phyloP scores from a whole-genome alignment of 2,888 invertebrate genomes.

The Nycteola revayana region DNA sequence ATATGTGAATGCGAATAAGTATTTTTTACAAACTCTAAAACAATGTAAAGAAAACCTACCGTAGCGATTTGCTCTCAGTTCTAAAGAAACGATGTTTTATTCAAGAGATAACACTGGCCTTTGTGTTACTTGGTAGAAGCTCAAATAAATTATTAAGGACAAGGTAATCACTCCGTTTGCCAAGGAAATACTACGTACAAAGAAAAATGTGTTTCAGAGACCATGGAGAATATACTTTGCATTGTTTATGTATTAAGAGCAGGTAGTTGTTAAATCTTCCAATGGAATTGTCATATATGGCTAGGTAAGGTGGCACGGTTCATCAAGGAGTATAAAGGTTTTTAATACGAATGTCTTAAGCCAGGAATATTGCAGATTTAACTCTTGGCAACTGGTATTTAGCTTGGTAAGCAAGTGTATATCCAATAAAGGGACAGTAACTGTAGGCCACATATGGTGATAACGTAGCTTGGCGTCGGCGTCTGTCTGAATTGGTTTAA shows the following conservation, averaged over 20 bases:
- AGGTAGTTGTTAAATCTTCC: too few relatives aligned
- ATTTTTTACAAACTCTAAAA: constrained; percentile 27
- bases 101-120: constrained; percentile 67
- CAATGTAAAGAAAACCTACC: constrained; percentile 42
- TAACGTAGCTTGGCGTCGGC: too few relatives aligned
- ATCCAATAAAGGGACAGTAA: too few relatives aligned
- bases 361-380: too few relatives aligned
- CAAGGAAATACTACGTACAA: constrained; percentile 53
- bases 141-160: constrained; percentile 69
- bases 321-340: too few relatives aligned
- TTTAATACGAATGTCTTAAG: too few relatives aligned
- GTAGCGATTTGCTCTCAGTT: constrained; percentile 51
- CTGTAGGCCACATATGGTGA: too few relatives aligned
- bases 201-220: constrained; percentile 53
- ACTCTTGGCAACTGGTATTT: too few relatives aligned
- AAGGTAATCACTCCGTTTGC: constrained; percentile 68
- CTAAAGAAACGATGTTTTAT: constrained; percentile 66
- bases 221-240: constrained; percentile 43
- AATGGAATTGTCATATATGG: too few relatives aligned
- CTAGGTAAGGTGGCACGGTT: too few relatives aligned
- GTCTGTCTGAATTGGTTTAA: too few relatives aligned
- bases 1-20: constrained; percentile 16
- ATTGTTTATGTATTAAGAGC: constrained; percentile 47
- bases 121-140: constrained; percentile 65
- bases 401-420: too few relatives aligned